Evolutionary conservation across 2,888 invertebrate genomes (phyloP), one percentile per base, ranked within the genome.

Genomic region (Acronicta psi): DNA sequence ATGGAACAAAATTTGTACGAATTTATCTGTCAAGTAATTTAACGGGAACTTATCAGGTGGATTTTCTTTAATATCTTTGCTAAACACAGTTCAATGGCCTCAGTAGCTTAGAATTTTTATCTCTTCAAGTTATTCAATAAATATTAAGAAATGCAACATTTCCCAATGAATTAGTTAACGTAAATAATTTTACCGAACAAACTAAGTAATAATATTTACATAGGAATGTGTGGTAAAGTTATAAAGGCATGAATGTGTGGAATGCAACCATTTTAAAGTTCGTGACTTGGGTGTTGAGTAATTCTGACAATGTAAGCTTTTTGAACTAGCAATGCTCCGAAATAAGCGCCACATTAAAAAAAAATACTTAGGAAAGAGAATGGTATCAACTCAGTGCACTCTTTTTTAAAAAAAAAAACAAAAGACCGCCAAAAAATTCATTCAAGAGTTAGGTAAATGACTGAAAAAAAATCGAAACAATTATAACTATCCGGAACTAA

Each of bases 211-310:
- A 50, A 23, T n/a, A 65, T 64, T 50, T 37, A 14, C 54, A 50
- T 67, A 18, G 44, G 58, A 65, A 68, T 64, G 63, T 51, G 40
- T 50, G 34, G 40, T 58, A 41, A 31, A 59, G 18, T n/a, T 47
- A 40, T 23, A 17, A n/a, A 54, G 38, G n/a, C 44, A 43, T 36
- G 42, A 57, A 52, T 44, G 34, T 46, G 50, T 50, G 77, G 75
- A 75, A 76, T 76, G 75, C 71, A 59, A 51, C 52, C 40, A 46
- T 58, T 42, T 43, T 31, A 44, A 34, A 29, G 65, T 64, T 63
- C 78, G 77, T 77, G 77, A 73, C 71, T 69, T 37, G 71, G 9
- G 43, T 55, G 14, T 66, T 69, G 46, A 76, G 49, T 57, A 54
- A 44, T 43, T 49, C 14, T 36, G 44, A 49, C 46, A 49, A 7